Conservation (phyloP, 2,797 vertebrate species). For the Cyclopterus lumpus region DNA sequence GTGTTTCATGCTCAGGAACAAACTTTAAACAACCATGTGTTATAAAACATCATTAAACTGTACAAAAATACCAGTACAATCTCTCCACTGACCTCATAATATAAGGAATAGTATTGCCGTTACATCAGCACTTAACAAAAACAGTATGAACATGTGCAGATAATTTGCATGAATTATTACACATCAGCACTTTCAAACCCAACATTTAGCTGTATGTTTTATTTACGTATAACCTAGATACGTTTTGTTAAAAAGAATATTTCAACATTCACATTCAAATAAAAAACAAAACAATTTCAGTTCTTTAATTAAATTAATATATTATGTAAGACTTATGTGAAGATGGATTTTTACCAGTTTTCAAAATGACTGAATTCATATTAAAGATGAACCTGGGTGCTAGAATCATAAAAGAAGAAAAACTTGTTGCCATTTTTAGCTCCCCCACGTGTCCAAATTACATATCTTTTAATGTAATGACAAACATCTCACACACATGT, state of each 20-base stretch:
- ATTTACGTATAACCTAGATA: constrained; percentile 17
- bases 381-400: constrained; percentile 15
- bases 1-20: constrained; percentile 41
- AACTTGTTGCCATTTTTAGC: background rate
- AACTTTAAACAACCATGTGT: background rate
- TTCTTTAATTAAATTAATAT: background rate
- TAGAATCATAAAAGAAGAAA: background rate
- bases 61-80: constrained; percentile 52
- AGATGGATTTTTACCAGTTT: background rate
- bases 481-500: background rate
- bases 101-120: constrained; percentile 21
- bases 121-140: constrained; percentile 18
- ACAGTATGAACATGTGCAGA: constrained; percentile 28
- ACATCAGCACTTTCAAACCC: constrained; percentile 26
- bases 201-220: constrained; percentile 20
- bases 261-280: constrained; percentile 15
- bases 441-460: background rate
- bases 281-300: background rate
- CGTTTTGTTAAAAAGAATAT: background rate
- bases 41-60: constrained; percentile 43
- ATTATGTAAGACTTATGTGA: background rate
- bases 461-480: constrained; percentile 8
- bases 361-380: constrained; percentile 6
- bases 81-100: constrained; percentile 4
- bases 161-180: constrained; percentile 10